Conservation (phyloP, 1,140 invertebrate genomes). For the Aphidius ervi region DNA sequence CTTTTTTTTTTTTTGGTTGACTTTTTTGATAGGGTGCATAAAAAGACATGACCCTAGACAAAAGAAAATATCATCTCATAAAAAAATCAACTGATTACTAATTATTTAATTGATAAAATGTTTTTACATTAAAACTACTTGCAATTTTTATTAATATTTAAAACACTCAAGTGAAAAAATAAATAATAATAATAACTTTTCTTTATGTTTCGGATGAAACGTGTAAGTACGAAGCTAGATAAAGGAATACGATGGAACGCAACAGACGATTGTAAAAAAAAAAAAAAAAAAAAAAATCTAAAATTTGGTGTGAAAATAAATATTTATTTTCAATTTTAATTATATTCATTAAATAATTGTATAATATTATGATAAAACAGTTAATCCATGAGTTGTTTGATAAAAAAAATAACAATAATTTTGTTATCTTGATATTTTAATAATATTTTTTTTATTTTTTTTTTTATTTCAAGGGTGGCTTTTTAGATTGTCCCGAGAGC, state of each 20-base stretch:
- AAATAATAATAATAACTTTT: constrained; percentile 7
- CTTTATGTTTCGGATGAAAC: background rate
- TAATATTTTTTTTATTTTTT: constrained; percentile 20
- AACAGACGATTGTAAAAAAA: constrained; percentile 14
- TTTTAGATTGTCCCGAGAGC: constrained; percentile 28
- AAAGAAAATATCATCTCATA: too few species aligned
- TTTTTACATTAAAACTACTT: too few species aligned
- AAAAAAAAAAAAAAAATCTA: constrained; percentile 1
- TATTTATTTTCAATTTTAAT: constrained; percentile 12
- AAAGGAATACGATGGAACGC: constrained; percentile 18
- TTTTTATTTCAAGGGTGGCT: constrained; percentile 27
- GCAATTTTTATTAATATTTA: too few species aligned
- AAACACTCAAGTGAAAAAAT: background rate
- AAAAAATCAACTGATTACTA: too few species aligned
- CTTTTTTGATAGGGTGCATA: too few species aligned
- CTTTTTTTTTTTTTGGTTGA: too few species aligned
- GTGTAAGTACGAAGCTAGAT: constrained; percentile 15
- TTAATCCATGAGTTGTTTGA: background rate
- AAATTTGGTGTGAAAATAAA: constrained; percentile 2
- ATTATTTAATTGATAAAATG: too few species aligned
- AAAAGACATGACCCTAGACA: too few species aligned
- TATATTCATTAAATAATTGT: background rate
- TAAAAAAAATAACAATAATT: background rate
- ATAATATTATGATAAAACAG: background rate
- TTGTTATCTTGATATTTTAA: constrained; percentile 4